Percentiles rank a stretch among this genome's conserved stretches.
phyloP scores from a whole-genome alignment of 2,888 invertebrate species.

The Cyclophora albipunctata region DNA sequence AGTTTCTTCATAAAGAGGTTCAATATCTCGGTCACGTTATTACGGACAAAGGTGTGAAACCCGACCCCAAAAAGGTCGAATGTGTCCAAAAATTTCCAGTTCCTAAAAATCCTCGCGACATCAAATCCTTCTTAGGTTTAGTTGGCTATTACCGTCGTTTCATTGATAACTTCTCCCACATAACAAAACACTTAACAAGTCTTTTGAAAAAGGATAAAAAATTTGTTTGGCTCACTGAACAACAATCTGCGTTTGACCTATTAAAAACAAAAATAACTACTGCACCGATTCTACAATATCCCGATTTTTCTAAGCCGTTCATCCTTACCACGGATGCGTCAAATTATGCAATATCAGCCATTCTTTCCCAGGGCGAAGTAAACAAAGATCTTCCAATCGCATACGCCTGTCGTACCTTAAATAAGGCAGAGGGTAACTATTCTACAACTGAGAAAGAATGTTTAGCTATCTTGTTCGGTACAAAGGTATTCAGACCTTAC shows the following conservation, averaged over 20 bases:
- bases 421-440: slow-evolving; percentile 7
- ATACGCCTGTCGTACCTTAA: slow-evolving; percentile 5
- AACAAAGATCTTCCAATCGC: slow-evolving; percentile 4
- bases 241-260: slow-evolving; percentile 1
- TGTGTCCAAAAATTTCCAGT: slow-evolving; percentile 5
- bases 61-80: slow-evolving; percentile 15
- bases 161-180: slow-evolving; percentile 6
- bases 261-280: background rate
- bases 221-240: slow-evolving; percentile 1
- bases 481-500: slow-evolving; percentile 6
- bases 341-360: slow-evolving; percentile 1
- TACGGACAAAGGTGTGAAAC: slow-evolving; percentile 15
- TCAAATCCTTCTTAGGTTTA: slow-evolving; percentile 11
- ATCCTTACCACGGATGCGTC: slow-evolving; percentile 4
- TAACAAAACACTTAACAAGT: slow-evolving; percentile 4
- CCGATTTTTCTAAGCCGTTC: slow-evolving; percentile 5
- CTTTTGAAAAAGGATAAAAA: slow-evolving; percentile 5
- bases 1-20: background rate
- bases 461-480: slow-evolving; percentile 5
- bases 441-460: slow-evolving; percentile 4
- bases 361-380: slow-evolving; percentile 2
- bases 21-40: slow-evolving; percentile 18
- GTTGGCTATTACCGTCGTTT: slow-evolving; percentile 13
- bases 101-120: slow-evolving; percentile 8
- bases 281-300: slow-evolving; percentile 5